phyloP scores from a whole-genome alignment of 2,797 vertebrate genomes.

The Silurus aristotelis region DNA sequence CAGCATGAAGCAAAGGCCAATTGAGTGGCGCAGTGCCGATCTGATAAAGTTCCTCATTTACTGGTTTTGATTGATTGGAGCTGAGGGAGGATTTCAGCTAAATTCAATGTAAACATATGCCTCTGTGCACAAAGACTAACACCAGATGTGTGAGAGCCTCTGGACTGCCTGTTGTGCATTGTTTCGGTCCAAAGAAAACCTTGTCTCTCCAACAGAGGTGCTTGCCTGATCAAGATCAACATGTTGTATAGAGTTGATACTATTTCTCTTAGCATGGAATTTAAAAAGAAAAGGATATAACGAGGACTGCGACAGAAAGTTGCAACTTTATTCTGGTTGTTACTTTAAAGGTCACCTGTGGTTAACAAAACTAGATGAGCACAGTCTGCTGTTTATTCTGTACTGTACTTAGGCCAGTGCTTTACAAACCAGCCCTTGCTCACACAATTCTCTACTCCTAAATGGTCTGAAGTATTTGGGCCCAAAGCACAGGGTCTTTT shows the following conservation, averaged over 20 bases:
- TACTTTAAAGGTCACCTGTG: background rate
- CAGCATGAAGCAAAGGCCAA: conserved; percentile 32
- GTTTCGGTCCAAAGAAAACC: conserved; percentile 30
- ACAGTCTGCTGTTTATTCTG: background rate
- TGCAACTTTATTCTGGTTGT: background rate
- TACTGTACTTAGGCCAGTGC: background rate
- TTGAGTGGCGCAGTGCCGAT: conserved; percentile 30
- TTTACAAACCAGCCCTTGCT: background rate
- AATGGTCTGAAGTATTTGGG: background rate
- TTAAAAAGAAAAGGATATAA: background rate
- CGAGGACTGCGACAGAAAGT: background rate
- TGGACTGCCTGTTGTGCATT: conserved; percentile 18
- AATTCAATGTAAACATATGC: conserved; percentile 38
- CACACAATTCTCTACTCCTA: background rate
- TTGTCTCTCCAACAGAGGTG: conserved; percentile 9
- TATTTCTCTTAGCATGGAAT: background rate
- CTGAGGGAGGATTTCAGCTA: conserved; percentile 31
- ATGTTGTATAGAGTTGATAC: conserved; percentile 1
- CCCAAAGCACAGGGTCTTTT: background rate
- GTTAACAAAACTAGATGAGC: conserved; percentile 11
- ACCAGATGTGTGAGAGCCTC: conserved; percentile 36
- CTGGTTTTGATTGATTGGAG: conserved; percentile 39
- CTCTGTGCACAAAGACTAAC: conserved; percentile 27
- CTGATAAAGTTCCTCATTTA: conserved; percentile 44
- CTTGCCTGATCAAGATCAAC: conserved; percentile 26